A percentile compares a stretch with the other conserved stretches of the same genome.
These are phyloP conservation scores for Grantiella picta DNA, from an alignment of 2,113 vertebrate genomes.

Conservation along the genomic window DNA sequence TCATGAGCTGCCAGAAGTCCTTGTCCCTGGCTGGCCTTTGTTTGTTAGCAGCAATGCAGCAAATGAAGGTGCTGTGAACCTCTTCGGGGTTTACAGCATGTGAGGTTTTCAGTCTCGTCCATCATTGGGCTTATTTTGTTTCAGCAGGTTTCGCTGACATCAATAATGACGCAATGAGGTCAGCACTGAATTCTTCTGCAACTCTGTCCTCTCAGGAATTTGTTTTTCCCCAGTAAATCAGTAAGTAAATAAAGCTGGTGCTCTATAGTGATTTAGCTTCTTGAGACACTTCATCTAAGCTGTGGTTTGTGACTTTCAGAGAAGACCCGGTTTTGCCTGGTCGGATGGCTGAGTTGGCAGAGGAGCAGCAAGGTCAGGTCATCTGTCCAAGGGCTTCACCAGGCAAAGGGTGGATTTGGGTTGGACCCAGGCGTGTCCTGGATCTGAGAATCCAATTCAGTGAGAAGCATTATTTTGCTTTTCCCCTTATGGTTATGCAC, in stretches of 20 bases:
- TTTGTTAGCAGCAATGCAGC: not conserved
- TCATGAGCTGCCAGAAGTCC: not conserved
- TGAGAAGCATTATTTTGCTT: fast-evolving
- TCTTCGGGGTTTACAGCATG: not conserved
- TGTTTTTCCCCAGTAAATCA: not conserved
- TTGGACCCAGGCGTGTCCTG: not conserved
- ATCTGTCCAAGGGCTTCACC: not conserved
- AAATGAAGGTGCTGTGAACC: not conserved
- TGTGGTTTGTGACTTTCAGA: not conserved
- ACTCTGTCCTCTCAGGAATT: conserved; percentile 19
- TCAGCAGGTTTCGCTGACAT: not conserved
- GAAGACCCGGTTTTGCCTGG: not conserved
- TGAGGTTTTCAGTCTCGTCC: conserved; percentile 14
- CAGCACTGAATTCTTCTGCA: conserved; percentile 28
- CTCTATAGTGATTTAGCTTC: not conserved
- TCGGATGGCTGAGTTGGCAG: not conserved
- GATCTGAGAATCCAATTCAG: not conserved
- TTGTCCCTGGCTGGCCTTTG: not conserved
- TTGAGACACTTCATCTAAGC: not conserved
- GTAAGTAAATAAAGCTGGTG: conserved; percentile 38
- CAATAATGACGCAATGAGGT: conserved; percentile 42
- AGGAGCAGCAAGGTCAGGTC: not conserved
- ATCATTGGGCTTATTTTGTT: conserved; percentile 38
- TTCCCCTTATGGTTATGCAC: not conserved
- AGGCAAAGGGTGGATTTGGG: not conserved